Evolutionary conservation across 2,888 invertebrate genomes (phyloP).

Genomic region (Lochmaea capreae): DNA sequence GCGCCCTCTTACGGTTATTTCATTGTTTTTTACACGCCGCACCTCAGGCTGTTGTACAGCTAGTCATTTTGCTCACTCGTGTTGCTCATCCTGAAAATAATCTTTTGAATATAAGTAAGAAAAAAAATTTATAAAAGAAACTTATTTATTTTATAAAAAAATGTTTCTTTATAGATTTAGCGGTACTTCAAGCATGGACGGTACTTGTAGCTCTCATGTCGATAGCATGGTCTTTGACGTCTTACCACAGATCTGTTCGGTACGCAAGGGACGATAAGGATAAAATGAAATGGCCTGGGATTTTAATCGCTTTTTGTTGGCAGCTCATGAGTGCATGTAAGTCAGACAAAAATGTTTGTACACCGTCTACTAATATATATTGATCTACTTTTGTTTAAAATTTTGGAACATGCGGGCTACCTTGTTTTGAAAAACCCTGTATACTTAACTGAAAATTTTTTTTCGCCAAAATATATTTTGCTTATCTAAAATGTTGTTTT

Average conservation of each 20-base stretch:
- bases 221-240: constrained; percentile 72
- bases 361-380: too few relatives aligned
- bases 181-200: constrained; percentile 66
- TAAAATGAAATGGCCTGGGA: constrained; percentile 67
- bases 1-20: constrained; percentile 64
- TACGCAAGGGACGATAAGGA: constrained; percentile 69
- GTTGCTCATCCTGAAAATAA: constrained; percentile 53
- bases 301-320: constrained; percentile 70
- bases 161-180: constrained; percentile 57
- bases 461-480: too few relatives aligned
- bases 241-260: constrained; percentile 72
- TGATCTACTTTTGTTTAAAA: too few relatives aligned
- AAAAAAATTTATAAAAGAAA: background rate
- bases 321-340: constrained; percentile 70
- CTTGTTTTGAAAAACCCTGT: too few relatives aligned
- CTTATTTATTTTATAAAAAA: background rate
- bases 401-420: too few relatives aligned
- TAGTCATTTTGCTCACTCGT: constrained; percentile 62
- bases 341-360: constrained; percentile 34
- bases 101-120: constrained; percentile 38
- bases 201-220: constrained; percentile 69
- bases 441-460: too few relatives aligned
- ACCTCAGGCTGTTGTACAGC: constrained; percentile 65
- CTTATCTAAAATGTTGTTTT: too few relatives aligned
- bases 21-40: constrained; percentile 66